These are phyloP conservation scores for Acanthococcus lagerstroemiae DNA, from an alignment of 2,888 invertebrate species.

Conservation along the genomic window DNA sequence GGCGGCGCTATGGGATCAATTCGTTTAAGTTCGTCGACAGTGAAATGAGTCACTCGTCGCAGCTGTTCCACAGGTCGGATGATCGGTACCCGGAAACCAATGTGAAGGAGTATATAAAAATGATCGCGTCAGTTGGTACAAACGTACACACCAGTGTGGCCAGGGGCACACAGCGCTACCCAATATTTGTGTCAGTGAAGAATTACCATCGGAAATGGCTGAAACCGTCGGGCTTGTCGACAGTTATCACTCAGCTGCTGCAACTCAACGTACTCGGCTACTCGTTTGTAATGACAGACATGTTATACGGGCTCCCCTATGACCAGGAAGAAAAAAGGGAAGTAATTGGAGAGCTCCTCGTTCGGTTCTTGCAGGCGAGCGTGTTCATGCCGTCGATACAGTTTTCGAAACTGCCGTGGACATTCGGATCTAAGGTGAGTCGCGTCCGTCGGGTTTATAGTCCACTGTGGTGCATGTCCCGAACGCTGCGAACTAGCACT, in stretches of 20 bases:
- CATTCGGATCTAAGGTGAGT: too few relatives aligned
- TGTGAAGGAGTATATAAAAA: conserved; percentile 46
- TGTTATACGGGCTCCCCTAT: conserved; percentile 61
- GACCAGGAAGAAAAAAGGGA: conserved; percentile 50
- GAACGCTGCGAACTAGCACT: too few relatives aligned
- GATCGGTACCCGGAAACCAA: conserved; percentile 40
- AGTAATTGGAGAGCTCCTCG: conserved; percentile 55
- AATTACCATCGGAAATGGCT: conserved; percentile 63
- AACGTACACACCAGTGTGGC: conserved; percentile 62
- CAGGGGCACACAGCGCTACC: conserved; percentile 57
- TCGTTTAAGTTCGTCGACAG: conserved; percentile 76
- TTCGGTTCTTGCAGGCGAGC: conserved; percentile 69
- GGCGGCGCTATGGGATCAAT: conserved; percentile 55
- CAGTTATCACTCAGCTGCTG: conserved; percentile 60
- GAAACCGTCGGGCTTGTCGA: conserved; percentile 57
- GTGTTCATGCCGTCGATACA: conserved; percentile 69
- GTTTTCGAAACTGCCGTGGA: conserved; percentile 72
- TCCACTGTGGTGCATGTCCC: too few relatives aligned
- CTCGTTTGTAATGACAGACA: conserved; percentile 66
- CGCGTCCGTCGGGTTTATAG: too few relatives aligned
- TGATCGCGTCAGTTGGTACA: conserved; percentile 49
- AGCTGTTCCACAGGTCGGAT: conserved; percentile 41
- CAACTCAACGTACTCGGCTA: conserved; percentile 56
- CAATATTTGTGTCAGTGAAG: conserved; percentile 64
- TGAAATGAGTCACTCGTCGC: conserved; percentile 58